These are phyloP conservation scores for Paramormyrops hopkinsi DNA, from an alignment of 2,797 vertebrate genomes.

Conservation along the genomic window DNA sequence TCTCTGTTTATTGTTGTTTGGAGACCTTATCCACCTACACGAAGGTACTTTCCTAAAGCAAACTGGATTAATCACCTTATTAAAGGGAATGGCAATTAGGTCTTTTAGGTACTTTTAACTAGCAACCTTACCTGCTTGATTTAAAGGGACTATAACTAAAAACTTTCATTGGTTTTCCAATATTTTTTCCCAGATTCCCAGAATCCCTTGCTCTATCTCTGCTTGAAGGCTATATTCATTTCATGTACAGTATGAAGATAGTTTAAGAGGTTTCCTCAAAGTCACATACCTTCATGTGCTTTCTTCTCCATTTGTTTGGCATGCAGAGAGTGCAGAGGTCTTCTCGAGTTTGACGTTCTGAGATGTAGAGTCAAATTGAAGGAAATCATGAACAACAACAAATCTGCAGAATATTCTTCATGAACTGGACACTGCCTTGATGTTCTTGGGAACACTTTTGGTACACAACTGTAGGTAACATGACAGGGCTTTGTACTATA, in stretches of 20 bases:
- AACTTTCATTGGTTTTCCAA: neutral
- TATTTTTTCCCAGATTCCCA: neutral
- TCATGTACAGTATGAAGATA: neutral
- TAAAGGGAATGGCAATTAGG: neutral
- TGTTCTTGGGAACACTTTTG: neutral
- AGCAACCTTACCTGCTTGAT: neutral
- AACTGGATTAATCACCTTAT: neutral
- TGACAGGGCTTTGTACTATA: neutral
- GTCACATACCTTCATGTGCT: slow-evolving; percentile 47
- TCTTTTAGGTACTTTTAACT: neutral
- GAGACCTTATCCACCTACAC: neutral
- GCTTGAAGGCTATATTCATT: neutral
- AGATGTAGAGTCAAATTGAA: slow-evolving; percentile 12
- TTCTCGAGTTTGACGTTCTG: slow-evolving; percentile 40
- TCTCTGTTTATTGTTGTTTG: neutral
- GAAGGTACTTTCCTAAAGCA: neutral
- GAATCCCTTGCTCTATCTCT: neutral
- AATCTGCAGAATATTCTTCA: neutral
- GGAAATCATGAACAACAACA: neutral
- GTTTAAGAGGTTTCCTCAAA: neutral
- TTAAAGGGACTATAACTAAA: neutral
- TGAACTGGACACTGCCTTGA: neutral
- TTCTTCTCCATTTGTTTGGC: slow-evolving; percentile 55
- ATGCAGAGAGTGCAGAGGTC: slow-evolving; percentile 46
- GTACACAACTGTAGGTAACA: neutral